These are phyloP conservation scores for Lates calcarifer DNA, from an alignment of 2,113 vertebrate genomes.

Conservation along the genomic window DNA sequence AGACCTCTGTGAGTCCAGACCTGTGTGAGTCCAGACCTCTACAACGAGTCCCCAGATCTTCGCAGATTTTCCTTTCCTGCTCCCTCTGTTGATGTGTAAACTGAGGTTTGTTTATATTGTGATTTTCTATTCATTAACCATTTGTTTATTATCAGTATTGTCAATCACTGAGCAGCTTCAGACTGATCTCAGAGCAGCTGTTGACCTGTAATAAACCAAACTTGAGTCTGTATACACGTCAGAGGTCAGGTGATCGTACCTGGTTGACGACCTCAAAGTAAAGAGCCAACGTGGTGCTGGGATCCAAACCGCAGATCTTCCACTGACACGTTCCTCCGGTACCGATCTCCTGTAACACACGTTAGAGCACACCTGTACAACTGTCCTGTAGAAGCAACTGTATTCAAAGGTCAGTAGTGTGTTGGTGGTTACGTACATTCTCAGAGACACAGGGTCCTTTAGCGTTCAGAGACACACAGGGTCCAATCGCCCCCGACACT, in stretches of 20 bases:
- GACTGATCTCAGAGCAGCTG: background rate
- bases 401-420: background rate
- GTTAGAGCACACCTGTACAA: background rate
- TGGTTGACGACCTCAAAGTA: constrained; percentile 99
- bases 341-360: constrained; percentile 91
- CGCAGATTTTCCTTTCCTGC: too few relatives aligned
- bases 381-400: background rate
- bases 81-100: too few relatives aligned
- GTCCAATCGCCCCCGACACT: constrained; percentile 96
- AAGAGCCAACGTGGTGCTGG: constrained; percentile 92
- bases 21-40: too few relatives aligned
- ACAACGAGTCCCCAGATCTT: too few relatives aligned
- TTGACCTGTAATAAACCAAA: background rate
- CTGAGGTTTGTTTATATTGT: too few relatives aligned
- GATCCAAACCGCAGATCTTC: constrained; percentile 97
- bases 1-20: too few relatives aligned
- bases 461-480: constrained; percentile 94
- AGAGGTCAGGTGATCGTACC: constrained; percentile 80
- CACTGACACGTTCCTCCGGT: constrained; percentile 97
- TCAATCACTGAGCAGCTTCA: too few relatives aligned
- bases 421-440: constrained; percentile 87
- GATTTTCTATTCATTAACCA: too few relatives aligned
- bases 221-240: background rate
- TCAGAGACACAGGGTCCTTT: constrained; percentile 98
- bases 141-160: too few relatives aligned